A percentile compares a stretch with the other conserved stretches of the same genome.
These are phyloP conservation scores for Oreocharis arfaki DNA, from an alignment of 2,113 vertebrate species.

Conservation along the genomic window DNA sequence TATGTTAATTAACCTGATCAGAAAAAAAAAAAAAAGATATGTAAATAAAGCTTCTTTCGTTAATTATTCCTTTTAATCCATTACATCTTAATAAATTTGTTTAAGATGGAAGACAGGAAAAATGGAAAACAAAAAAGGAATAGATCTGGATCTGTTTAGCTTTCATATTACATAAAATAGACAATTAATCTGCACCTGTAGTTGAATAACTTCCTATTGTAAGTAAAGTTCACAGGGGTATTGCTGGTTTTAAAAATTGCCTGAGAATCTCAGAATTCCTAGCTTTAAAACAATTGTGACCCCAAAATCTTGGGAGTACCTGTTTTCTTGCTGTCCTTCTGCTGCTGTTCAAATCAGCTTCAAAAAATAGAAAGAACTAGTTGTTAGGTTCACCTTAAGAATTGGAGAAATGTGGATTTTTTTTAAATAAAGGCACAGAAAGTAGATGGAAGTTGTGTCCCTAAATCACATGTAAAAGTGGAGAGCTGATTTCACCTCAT, in stretches of 20 bases:
- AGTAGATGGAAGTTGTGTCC: not conserved
- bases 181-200: not conserved
- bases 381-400: not conserved
- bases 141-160: not conserved
- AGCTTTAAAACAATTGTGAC: not conserved
- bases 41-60: not conserved
- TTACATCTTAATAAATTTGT: not conserved
- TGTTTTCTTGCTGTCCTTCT: not conserved
- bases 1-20: not conserved
- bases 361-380: not conserved
- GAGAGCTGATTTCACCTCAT: not conserved
- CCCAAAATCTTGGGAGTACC: not conserved
- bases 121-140: not conserved
- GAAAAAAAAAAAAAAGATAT: not conserved
- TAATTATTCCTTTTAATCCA: not conserved
- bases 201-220: not conserved
- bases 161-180: not conserved
- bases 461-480: not conserved
- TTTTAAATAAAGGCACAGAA: not conserved
- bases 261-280: not conserved
- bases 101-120: not conserved
- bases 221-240: not conserved
- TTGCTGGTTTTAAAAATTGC: not conserved
- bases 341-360: not conserved
- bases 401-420: not conserved